Evolutionary conservation across 2,888 invertebrate genomes (phyloP).

Genomic region (Scrobipalpa costella): DNA sequence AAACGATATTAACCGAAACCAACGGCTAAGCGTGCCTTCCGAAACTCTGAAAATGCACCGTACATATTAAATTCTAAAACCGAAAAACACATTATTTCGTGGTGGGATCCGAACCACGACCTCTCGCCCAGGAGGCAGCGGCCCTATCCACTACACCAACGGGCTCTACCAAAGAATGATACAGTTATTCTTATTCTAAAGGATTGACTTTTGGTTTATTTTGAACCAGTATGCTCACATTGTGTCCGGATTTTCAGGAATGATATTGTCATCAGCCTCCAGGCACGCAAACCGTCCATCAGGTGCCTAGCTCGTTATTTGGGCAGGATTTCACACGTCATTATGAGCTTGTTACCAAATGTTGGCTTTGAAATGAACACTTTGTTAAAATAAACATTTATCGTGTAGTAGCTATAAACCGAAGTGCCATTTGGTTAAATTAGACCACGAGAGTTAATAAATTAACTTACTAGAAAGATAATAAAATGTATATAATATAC

Average conservation of each 20-base stretch:
- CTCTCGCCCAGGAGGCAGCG: too few relatives aligned
- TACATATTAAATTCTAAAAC: too few relatives aligned
- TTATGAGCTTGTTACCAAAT: conserved; percentile 12
- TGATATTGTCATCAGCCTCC: conserved; percentile 50
- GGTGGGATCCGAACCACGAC: too few relatives aligned
- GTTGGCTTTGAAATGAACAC: background rate
- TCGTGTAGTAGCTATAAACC: background rate
- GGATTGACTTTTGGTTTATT: background rate
- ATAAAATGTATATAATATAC: too few relatives aligned
- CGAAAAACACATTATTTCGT: too few relatives aligned
- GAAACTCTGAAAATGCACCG: too few relatives aligned
- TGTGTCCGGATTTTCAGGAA: conserved; percentile 15
- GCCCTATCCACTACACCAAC: too few relatives aligned
- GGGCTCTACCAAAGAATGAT: conserved; percentile 12
- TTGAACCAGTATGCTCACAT: background rate
- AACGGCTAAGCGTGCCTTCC: too few relatives aligned
- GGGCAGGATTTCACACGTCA: background rate
- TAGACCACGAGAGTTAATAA: background rate
- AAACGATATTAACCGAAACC: too few relatives aligned
- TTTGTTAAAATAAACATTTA: background rate
- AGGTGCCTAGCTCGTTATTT: conserved; percentile 11
- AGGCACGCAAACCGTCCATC: conserved; percentile 31
- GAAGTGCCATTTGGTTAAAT: background rate
- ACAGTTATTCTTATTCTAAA: background rate
- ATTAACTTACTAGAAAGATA: too few relatives aligned